Evolutionary conservation across 2,797 vertebrate genomes (phyloP).

Genomic region (Acanthurus leucopareius): DNA sequence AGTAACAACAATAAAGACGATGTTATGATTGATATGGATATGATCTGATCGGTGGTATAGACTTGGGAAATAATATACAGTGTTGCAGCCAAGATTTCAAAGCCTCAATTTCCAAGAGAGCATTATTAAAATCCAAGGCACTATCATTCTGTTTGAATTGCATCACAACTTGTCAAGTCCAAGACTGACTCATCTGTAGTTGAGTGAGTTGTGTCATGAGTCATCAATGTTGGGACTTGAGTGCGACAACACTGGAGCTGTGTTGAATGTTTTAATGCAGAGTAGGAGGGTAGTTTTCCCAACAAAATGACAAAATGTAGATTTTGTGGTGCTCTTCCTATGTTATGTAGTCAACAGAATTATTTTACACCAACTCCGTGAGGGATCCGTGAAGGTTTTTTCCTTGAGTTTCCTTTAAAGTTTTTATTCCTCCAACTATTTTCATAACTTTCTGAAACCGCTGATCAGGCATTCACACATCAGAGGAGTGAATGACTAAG

Average conservation of each 20-base stretch:
- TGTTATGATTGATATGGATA: slow-evolving; percentile 44
- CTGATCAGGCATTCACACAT: not conserved
- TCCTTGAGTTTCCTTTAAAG: slow-evolving; percentile 6
- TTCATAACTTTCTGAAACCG: not conserved
- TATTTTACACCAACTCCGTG: not conserved
- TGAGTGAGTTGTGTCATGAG: slow-evolving; percentile 74
- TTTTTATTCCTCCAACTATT: slow-evolving; percentile 13
- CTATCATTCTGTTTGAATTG: slow-evolving; percentile 55
- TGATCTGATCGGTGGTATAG: slow-evolving; percentile 21
- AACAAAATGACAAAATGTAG: slow-evolving; percentile 47
- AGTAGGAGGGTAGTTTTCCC: slow-evolving; percentile 60
- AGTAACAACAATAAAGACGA: slow-evolving; percentile 53
- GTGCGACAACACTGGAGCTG: slow-evolving; percentile 51
- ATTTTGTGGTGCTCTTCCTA: not conserved
- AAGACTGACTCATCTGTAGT: slow-evolving; percentile 69
- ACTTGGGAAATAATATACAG: slow-evolving; percentile 20
- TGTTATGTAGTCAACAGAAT: not conserved
- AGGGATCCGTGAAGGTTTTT: slow-evolving; percentile 5
- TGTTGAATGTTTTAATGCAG: slow-evolving; percentile 45
- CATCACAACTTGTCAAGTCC: slow-evolving; percentile 68
- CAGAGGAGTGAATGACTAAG: not conserved
- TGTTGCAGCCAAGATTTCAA: slow-evolving; percentile 28
- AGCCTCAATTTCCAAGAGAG: slow-evolving; percentile 13
- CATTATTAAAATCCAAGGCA: slow-evolving; percentile 50
- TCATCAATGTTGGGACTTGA: slow-evolving; percentile 70